Conservation (phyloP, 2,113 vertebrate genomes). For the Numida meleagris region DNA sequence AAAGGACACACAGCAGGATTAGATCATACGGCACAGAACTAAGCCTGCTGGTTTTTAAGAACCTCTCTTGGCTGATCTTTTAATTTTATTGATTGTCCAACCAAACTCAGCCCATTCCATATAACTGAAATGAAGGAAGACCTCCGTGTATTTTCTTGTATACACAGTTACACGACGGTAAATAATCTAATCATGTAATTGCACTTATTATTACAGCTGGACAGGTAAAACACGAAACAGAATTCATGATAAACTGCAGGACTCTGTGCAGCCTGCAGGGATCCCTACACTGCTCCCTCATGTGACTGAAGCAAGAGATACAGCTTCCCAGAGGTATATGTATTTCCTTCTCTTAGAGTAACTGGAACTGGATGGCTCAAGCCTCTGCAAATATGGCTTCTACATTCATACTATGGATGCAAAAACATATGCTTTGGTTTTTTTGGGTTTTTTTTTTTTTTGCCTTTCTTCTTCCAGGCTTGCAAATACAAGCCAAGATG, state of each 20-base stretch:
- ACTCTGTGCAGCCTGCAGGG: not conserved
- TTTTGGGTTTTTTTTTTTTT: not conserved
- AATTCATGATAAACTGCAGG: not conserved
- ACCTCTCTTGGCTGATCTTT: not conserved
- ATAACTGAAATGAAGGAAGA: not conserved
- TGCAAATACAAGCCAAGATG: not conserved
- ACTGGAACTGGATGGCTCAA: not conserved
- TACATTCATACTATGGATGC: not conserved
- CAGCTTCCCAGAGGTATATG: not conserved
- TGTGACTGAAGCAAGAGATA: rapidly evolving
- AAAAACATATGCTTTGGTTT: not conserved
- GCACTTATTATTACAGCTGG: not conserved
- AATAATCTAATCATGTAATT: not conserved
- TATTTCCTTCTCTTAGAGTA: not conserved
- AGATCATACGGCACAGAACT: not conserved
- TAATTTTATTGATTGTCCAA: not conserved
- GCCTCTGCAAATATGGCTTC: not conserved
- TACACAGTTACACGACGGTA: not conserved
- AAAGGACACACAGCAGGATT: not conserved
- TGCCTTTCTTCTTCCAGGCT: not conserved
- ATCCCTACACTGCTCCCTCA: not conserved
- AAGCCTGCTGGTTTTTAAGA: not conserved
- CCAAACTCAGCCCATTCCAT: not conserved
- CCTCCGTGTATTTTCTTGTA: not conserved
- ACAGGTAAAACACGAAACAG: not conserved